Evolutionary conservation across 2,888 invertebrate species (phyloP).

Genomic region (Patella caerulea): DNA sequence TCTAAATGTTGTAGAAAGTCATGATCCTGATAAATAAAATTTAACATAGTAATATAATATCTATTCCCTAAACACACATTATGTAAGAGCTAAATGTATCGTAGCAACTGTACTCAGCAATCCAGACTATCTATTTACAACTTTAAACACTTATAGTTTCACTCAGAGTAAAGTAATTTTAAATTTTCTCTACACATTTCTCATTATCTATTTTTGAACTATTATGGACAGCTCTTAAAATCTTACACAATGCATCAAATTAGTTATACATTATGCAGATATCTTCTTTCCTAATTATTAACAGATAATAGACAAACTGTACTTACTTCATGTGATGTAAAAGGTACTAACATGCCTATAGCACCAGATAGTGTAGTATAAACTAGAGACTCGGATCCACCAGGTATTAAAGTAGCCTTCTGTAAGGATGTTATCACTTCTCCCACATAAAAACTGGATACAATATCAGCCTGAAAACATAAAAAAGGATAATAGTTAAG

Average conservation of each 20-base stretch:
- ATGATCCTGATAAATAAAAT: constrained; percentile 81
- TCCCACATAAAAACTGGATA: constrained; percentile 94
- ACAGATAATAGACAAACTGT: no score
- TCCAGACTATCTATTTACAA: no score
- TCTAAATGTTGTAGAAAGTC: constrained; percentile 99
- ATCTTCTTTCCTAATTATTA: no score
- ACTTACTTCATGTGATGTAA: constrained; percentile 70
- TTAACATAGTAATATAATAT: constrained; percentile 24
- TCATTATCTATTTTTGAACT: no score
- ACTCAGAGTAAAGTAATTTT: no score
- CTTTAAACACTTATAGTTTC: no score
- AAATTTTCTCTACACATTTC: no score
- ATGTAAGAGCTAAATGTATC: not conserved
- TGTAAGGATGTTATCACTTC: constrained; percentile 96
- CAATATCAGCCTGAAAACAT: constrained; percentile 78
- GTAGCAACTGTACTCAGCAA: no score
- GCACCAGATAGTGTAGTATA: constrained; percentile 92
- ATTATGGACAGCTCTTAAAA: no score
- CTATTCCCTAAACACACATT: not conserved
- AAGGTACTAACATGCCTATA: constrained; percentile 71
- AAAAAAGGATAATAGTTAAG: no score
- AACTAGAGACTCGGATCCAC: constrained; percentile 95
- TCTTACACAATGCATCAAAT: no score
- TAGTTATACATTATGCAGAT: no score
- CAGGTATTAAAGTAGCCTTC: constrained; percentile 95